Base-by-base conservation (phyloP, 37 sponge, comb jelly and placozoan genomes). In the Cladorhizidae sp. region DNA sequence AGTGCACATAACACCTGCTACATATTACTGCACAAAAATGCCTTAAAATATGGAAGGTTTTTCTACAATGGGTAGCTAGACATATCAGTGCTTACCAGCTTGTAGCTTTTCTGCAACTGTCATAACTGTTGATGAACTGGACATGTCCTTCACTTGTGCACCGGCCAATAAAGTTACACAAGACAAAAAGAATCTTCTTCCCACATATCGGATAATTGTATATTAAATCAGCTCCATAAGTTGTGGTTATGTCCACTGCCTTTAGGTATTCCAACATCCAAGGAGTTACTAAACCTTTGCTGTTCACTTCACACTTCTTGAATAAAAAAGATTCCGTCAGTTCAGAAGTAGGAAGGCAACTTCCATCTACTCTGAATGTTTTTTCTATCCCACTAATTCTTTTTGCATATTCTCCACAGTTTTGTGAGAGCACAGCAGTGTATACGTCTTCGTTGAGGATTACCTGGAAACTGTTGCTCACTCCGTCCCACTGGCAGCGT, bases 31-130 rank as follows among this genome's bases (percentile, higher is more conserved):
- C n/a, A n/a, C n/a, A n/a, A n/a, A n/a, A n/a, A n/a, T n/a, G n/a
- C n/a, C n/a, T n/a, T n/a, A n/a, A n/a, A n/a, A n/a, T n/a, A n/a
- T n/a, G n/a, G n/a, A n/a, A n/a, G n/a, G n/a, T n/a, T n/a, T n/a
- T n/a, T n/a, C n/a, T n/a, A n/a, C n/a, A n/a, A n/a, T n/a, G n/a
- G n/a, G n/a, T n/a, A n/a, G n/a, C n/a, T n/a, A n/a, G n/a, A n/a
- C n/a, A n/a, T n/a, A n/a, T n/a, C 2, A 35, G 32, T 32, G 32
- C 67, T 75, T 35, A 84, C 85, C 85, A 84, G 31, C 70, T 76
- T 18, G 68, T 50, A 3, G 76, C 26, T 11, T 64, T 37, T 0
- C 52, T 39, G 55, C 85, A 84, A 38, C 12, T 2, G 23, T 77
- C 77, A 26, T 76, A 37, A 25, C 77, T 70, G 51, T 76, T 69